These are phyloP conservation scores for Plagiodera versicolora DNA, from an alignment of 2,888 invertebrate species.

Conservation along the genomic window DNA sequence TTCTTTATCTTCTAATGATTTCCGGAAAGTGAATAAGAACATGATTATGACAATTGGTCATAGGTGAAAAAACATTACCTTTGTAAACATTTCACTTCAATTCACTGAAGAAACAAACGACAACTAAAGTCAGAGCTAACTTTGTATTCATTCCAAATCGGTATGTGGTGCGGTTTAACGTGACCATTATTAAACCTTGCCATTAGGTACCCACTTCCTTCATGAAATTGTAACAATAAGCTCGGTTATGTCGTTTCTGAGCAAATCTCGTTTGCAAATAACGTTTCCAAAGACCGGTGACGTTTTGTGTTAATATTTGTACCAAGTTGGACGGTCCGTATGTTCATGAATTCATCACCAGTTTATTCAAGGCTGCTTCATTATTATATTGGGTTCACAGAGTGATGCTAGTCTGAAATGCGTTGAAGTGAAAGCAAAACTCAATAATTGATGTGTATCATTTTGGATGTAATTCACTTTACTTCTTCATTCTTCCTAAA, in stretches of 20 bases:
- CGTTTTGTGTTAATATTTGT: conserved; percentile 9
- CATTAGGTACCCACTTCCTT: neutral
- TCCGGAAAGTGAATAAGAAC: too few species aligned
- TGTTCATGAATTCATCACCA: neutral
- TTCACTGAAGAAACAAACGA: neutral
- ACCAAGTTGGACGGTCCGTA: neutral
- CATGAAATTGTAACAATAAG: neutral
- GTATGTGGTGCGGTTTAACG: neutral
- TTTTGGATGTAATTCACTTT: too few species aligned
- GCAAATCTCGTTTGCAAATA: conserved; percentile 10
- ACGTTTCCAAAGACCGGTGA: neutral
- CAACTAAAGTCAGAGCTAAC: neutral
- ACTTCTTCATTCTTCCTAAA: too few species aligned
- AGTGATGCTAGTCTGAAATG: too few species aligned
- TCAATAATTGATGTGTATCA: too few species aligned
- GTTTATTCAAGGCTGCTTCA: neutral
- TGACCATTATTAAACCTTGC: neutral
- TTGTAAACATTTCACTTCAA: too few species aligned
- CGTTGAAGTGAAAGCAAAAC: too few species aligned
- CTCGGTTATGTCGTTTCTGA: neutral
- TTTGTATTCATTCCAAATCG: neutral
- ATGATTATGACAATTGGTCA: too few species aligned
- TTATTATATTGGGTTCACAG: too few species aligned
- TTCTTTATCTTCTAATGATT: too few species aligned
- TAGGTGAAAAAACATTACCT: too few species aligned